phyloP scores from a whole-genome alignment of 2,113 vertebrate genomes.

The Tychaedon coryphoeus region DNA sequence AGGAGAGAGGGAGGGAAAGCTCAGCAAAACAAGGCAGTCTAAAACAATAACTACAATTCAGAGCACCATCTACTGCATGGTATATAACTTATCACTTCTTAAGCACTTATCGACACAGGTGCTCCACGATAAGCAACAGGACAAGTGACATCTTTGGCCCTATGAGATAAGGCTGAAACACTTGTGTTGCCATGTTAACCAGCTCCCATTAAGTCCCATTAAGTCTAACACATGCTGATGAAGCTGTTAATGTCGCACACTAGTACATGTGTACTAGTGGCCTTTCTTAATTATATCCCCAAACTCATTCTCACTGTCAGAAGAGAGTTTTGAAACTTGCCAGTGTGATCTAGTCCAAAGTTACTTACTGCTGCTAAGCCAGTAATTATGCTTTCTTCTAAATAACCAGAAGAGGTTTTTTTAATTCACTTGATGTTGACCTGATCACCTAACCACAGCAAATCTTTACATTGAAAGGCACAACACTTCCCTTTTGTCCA shows the following conservation, averaged over 20 bases:
- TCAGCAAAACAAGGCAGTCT: background rate
- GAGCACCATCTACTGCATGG: background rate
- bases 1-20: background rate
- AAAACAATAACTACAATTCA: background rate
- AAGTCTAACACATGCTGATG: background rate
- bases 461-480: background rate
- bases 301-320: background rate
- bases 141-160: background rate
- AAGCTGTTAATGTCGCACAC: background rate
- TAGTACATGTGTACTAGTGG: no score
- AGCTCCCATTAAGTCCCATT: background rate
- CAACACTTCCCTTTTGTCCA: fast-evolving
- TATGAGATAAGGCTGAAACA: background rate
- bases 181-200: background rate
- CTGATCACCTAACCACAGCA: background rate
- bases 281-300: background rate
- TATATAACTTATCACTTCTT: background rate
- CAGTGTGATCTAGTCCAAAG: background rate
- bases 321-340: background rate
- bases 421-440: background rate
- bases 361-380: background rate
- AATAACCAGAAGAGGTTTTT: background rate
- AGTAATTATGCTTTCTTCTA: background rate
- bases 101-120: background rate
- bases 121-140: background rate